Base-by-base conservation (phyloP, 2,797 vertebrate genomes). In the Delichon dasypus region DNA sequence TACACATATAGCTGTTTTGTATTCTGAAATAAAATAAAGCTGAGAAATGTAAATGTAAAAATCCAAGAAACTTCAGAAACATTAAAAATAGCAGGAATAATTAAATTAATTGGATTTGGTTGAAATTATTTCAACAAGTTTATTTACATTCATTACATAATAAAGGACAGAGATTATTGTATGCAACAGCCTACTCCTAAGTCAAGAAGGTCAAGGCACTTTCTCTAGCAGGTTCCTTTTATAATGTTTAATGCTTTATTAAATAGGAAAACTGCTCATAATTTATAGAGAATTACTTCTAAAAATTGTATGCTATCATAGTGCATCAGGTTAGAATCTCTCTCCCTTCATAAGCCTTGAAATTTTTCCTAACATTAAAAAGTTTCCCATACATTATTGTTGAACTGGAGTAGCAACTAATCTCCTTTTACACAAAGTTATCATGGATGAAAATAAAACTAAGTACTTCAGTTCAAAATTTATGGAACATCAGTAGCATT, bases 41-140 rank as follows among this genome's bases (percentile, higher is more conserved):
- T 22, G 32, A 77, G 32, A 89, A 72, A 75, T 9, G 6, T 20
- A 66, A 50, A 11, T 11, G 9, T 6, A 57, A 74, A 91, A 84
- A 29, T 40, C 62, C 29, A 83, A 67, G 7, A 3, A 4, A 25
- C 19, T 51, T 15, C 4, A 48, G 13, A 76, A 73, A 60, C 9
- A 72, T 10, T 53, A 73, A 15, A 51, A 55, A 67, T 19, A 73
- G 12, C 2, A 70, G 16, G 60, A 89, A 79, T 44, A 67, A 65
- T 40, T 27, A 36, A 58, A 42, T 12, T 0, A 75, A 55, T 16
- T 7, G 0, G 1, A 1, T 54, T 61, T 84, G 38, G 73, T 73
- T 26, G 18, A 90, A 68, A 17, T 22, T 42, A 36, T 45, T 94
- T 80, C 6, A 6, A 44, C 9, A 72, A 53, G 9, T 53, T 53